Percentiles rank a stretch among this genome's conserved stretches.
phyloP scores from a whole-genome alignment of 2,797 vertebrate genomes.

The Centroberyx gerrardi region DNA sequence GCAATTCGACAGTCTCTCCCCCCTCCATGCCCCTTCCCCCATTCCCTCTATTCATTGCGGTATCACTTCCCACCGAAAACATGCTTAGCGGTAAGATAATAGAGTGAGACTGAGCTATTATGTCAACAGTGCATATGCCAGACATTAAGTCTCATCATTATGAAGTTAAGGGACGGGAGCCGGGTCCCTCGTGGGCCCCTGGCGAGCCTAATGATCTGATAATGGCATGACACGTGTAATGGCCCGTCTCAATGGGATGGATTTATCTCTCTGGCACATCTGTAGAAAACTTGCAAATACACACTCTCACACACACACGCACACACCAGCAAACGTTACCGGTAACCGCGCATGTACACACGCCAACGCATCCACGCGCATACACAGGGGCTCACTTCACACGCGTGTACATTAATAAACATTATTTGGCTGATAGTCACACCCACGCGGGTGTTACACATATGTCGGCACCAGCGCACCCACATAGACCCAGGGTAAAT shows the following conservation, averaged over 20 bases:
- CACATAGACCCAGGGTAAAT: conserved; percentile 52
- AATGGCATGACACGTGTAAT: conserved; percentile 71
- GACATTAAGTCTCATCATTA: conserved; percentile 70
- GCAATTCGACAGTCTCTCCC: conserved; percentile 18
- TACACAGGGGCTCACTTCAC: neutral
- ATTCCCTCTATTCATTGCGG: neutral
- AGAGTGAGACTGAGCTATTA: conserved; percentile 57
- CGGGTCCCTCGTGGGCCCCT: conserved; percentile 47
- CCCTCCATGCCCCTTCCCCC: neutral
- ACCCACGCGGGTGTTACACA: conserved; percentile 39
- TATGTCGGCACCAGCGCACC: conserved; percentile 16
- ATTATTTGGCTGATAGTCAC: conserved; percentile 27
- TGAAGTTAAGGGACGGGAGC: conserved; percentile 56
- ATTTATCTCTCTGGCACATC: conserved; percentile 38
- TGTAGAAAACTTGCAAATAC: conserved; percentile 8
- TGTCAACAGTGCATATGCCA: conserved; percentile 71
- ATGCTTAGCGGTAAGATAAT: conserved; percentile 55
- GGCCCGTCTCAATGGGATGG: conserved; percentile 53
- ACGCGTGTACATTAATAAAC: conserved; percentile 6
- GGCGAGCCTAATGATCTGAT: conserved; percentile 71
- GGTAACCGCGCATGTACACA: neutral
- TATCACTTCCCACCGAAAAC: conserved; percentile 34
- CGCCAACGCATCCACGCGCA: neutral
- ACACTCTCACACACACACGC: neutral
- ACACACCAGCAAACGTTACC: neutral